Evolutionary conservation across 1,140 invertebrate species (phyloP), one percentile per base, ranked within the genome.

Genomic region (Tyrophagus putrescentiae): DNA sequence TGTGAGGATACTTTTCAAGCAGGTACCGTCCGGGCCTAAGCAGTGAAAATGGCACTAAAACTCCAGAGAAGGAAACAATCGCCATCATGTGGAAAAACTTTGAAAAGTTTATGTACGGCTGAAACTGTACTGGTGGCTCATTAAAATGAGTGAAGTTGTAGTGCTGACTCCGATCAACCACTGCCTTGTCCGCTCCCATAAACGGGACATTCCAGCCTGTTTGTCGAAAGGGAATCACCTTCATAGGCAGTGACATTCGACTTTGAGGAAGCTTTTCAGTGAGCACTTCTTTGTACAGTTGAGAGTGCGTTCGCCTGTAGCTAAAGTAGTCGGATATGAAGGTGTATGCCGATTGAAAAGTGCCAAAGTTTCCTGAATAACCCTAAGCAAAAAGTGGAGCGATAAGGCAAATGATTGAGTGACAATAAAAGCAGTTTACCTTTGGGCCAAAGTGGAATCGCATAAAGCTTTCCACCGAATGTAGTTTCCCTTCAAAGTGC

Each of bases 261-360:
- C 36, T 39, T 28, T 41, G 21, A n/a, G 56, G 34, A 25, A 63
- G 36, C 50, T 52, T 66, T 91, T 86, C 62, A 1, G 56, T 57
- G 1, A 63, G 54, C 29, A 60, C 28, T 36, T 53, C 44, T 9
- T 7, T 60, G 34, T 29, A 33, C 13, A 63, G 32, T 31, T 27
- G 59, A 5, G 33, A 16, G n/a, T 58, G 60, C 5, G 61, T 11
- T 27, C 16, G 21, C 13, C 23, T 64, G 16, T 90, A 68, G 67
- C 89, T 81, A 56, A 76, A 66, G 1, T 68, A 64, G 69, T 84
- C 71, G 4, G 80, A 78, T 54, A 87, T 67, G 13, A 83, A 80
- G 72, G 87, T 72, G 34, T 93, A 77, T 0, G 81, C 77, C 0
- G 85, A 87, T 65, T 87, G 80, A 81, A 84, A 89, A 13, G 87